Evolutionary conservation across 2,113 vertebrate genomes (phyloP).

Genomic region (Rattus norvegicus): DNA sequence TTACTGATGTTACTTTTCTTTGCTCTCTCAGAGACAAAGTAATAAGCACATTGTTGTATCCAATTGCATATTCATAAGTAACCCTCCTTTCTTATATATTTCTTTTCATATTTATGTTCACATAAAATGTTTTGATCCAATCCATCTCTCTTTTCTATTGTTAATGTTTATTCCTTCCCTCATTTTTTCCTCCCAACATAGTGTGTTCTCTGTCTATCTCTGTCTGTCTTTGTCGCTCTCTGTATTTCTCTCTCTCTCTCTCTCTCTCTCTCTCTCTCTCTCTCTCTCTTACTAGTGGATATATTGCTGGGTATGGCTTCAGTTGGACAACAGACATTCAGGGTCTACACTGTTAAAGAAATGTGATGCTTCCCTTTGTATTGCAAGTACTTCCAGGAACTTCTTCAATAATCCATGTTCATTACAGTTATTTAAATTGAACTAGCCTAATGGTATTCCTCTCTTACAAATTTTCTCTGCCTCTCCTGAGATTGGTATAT

Average conservation of each 20-base stretch:
- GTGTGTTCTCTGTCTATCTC: no score
- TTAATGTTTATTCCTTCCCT: neutral
- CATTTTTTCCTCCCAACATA: neutral
- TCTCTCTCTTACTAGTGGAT: neutral
- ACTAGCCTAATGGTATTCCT: neutral
- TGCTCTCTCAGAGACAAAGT: neutral
- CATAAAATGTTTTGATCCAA: neutral
- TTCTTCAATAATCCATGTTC: neutral
- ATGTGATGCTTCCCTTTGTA: neutral
- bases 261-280: no score
- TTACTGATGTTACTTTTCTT: neutral
- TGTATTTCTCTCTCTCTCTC: no score
- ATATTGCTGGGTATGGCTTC: neutral
- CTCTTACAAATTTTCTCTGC: neutral
- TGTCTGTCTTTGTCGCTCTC: neutral
- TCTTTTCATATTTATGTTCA: no score
- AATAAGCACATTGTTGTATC: neutral
- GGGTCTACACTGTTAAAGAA: neutral
- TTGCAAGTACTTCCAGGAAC: neutral
- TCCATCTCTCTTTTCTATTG: neutral
- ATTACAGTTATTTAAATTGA: neutral
- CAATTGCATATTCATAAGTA: no score
- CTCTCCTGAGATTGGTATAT: neutral
- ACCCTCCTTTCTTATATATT: no score
- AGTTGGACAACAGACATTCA: neutral